phyloP scores from a whole-genome alignment of 2,797 vertebrate genomes.

The Lepilemur septentrionalis region DNA sequence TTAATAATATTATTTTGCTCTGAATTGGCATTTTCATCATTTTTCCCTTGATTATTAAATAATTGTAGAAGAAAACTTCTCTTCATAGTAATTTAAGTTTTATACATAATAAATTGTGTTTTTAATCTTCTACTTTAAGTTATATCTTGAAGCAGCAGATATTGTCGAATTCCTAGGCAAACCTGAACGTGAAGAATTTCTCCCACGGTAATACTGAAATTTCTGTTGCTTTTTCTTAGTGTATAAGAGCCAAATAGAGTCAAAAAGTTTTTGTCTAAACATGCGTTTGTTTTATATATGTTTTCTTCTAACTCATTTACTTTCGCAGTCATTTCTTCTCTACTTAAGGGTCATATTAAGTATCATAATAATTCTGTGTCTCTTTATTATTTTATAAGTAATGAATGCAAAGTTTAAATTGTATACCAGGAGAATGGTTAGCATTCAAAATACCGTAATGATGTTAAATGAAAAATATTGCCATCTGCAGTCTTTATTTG shows the following conservation, averaged over 20 bases:
- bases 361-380: neutral
- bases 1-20: neutral
- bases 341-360: neutral
- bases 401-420: neutral
- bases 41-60: constrained; percentile 4
- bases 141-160: constrained; percentile 95
- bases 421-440: neutral
- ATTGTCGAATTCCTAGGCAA: constrained; percentile 90
- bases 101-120: constrained; percentile 43
- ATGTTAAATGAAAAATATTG: constrained; percentile 10
- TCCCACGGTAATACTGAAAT: constrained; percentile 87
- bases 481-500: neutral
- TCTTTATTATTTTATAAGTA: neutral
- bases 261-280: neutral
- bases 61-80: neutral
- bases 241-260: neutral
- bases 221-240: constrained; percentile 30
- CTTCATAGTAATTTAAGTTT: constrained; percentile 32
- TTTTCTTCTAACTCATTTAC: constrained; percentile 5
- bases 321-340: neutral
- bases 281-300: neutral
- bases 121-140: constrained; percentile 82
- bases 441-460: constrained; percentile 2
- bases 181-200: constrained; percentile 90
- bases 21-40: neutral